phyloP scores from a whole-genome alignment of 2,888 invertebrate species.

The Spilosoma lubricipeda region DNA sequence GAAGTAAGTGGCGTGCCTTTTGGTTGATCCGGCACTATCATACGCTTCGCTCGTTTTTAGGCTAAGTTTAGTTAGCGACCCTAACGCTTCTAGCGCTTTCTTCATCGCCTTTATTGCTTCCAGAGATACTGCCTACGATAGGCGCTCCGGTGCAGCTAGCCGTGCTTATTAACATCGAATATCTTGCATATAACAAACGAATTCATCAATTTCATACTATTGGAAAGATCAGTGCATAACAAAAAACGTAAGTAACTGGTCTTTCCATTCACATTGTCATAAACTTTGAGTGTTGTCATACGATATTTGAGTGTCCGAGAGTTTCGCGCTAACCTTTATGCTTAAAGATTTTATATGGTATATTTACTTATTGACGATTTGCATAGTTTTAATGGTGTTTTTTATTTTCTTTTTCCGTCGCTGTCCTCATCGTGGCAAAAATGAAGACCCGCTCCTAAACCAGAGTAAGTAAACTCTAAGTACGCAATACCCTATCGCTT shows the following conservation, averaged over 20 bases:
- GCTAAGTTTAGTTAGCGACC: constrained; percentile 74
- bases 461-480: constrained; percentile 86
- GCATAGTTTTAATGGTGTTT: constrained; percentile 66
- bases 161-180: constrained; percentile 65
- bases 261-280: constrained; percentile 55
- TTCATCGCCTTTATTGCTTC: constrained; percentile 77
- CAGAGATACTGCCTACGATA: constrained; percentile 64
- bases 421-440: constrained; percentile 73
- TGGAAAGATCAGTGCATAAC: constrained; percentile 60
- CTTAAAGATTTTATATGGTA: constrained; percentile 59
- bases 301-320: constrained; percentile 40
- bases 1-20: constrained; percentile 86
- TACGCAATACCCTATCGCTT: constrained; percentile 65
- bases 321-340: constrained; percentile 65
- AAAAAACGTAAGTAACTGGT: constrained; percentile 64
- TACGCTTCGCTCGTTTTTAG: constrained; percentile 78
- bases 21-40: constrained; percentile 82
- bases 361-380: constrained; percentile 47
- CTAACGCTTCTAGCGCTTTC: constrained; percentile 80
- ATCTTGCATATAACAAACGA: constrained; percentile 62
- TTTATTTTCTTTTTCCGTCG: constrained; percentile 73
- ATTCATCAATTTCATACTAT: constrained; percentile 44
- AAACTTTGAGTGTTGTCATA: constrained; percentile 45
- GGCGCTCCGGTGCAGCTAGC: constrained; percentile 62
- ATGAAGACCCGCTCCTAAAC: constrained; percentile 89